phyloP scores from a whole-genome alignment of 2,888 invertebrate species.

The Embidobia sp. region DNA sequence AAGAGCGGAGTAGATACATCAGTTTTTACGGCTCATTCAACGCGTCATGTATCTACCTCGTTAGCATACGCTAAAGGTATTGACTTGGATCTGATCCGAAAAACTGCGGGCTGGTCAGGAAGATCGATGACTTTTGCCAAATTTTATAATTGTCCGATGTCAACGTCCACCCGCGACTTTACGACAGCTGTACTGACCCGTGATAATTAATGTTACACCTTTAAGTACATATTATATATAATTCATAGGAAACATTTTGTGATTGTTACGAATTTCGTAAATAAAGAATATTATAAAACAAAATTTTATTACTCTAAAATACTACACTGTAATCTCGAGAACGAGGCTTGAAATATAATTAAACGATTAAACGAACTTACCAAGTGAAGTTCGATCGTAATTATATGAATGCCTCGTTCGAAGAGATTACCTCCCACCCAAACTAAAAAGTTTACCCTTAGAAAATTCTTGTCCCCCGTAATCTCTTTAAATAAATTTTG shows the following conservation, averaged over 20 bases:
- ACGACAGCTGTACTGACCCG: not conserved
- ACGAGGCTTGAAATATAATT: slow-evolving; percentile 9
- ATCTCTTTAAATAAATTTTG: not conserved
- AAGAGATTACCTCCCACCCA: not conserved
- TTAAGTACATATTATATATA: not conserved
- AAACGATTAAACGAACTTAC: too few relatives aligned
- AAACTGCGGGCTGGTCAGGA: slow-evolving; percentile 13
- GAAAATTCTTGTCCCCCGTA: not conserved
- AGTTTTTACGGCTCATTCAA: slow-evolving; percentile 17
- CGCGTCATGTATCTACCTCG: slow-evolving; percentile 17
- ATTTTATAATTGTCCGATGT: slow-evolving; percentile 9
- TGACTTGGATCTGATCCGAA: slow-evolving; percentile 2
- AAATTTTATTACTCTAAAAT: not conserved
- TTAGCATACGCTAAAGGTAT: slow-evolving; percentile 3
- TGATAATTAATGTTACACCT: not conserved
- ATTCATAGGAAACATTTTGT: not conserved
- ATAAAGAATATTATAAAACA: not conserved
- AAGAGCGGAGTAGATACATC: slow-evolving; percentile 12
- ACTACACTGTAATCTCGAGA: slow-evolving; percentile 5
- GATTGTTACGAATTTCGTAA: too few relatives aligned
- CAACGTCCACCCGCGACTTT: not conserved
- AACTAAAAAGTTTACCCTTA: not conserved
- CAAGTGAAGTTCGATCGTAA: slow-evolving; percentile 4
- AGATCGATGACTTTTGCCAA: not conserved
- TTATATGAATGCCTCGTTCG: slow-evolving; percentile 3